Conservation (phyloP, 2,888 invertebrate genomes). For the Hanleya hanleyi region DNA sequence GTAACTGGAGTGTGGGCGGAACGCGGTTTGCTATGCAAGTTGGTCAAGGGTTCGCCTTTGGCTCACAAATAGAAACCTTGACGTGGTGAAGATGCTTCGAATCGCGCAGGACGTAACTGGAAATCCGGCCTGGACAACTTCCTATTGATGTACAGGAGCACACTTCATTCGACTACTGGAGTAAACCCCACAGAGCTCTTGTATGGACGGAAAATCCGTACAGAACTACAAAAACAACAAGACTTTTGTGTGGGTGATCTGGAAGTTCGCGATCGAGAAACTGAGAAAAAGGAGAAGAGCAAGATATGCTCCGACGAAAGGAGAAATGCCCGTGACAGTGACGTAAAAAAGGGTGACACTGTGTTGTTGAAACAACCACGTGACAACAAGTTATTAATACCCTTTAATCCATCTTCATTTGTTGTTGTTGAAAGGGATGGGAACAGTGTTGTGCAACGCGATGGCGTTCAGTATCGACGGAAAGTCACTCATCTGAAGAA, state of each 20-base stretch:
- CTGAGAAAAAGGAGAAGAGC: not conserved
- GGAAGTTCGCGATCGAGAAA: not conserved
- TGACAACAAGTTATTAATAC: slow-evolving; percentile 18
- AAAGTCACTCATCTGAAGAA: not conserved
- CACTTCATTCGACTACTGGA: slow-evolving; percentile 15
- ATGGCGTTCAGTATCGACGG: not conserved
- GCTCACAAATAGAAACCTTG: too few species aligned
- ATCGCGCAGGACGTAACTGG: slow-evolving; percentile 22
- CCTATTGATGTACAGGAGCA: slow-evolving; percentile 20
- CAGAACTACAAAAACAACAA: slow-evolving; percentile 1
- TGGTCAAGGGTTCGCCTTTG: too few species aligned
- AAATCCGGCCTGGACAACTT: slow-evolving; percentile 13
- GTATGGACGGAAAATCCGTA: slow-evolving; percentile 30
- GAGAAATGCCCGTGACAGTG: not conserved
- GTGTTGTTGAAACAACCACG: slow-evolving; percentile 21
- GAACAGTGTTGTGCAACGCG: not conserved
- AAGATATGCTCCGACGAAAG: not conserved
- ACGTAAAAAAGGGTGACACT: not conserved
- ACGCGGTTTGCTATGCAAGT: too few species aligned
- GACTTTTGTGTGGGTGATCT: not conserved
- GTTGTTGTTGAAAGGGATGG: not conserved
- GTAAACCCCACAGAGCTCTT: slow-evolving; percentile 29
- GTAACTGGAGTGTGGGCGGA: too few species aligned
- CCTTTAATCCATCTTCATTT: slow-evolving; percentile 19
- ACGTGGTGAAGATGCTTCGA: too few species aligned